Base-by-base conservation (phyloP, 2,888 invertebrate species). In the Lycocerus yunnanus region DNA sequence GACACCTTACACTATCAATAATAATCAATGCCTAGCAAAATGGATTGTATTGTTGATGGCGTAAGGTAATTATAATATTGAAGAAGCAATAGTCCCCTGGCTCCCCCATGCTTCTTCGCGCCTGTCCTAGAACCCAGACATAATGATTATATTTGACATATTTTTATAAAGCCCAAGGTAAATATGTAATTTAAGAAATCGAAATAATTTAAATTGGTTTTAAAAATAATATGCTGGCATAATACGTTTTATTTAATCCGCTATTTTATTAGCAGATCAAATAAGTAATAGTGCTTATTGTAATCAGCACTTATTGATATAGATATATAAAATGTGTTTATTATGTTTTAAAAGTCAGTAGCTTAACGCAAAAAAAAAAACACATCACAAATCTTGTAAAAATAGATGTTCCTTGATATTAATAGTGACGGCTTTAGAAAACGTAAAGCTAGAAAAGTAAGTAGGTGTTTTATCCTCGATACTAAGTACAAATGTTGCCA, bases 381-480 rank as follows among this genome's bases (percentile, higher is more conserved):
- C 13, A 20, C 61, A 63, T 18, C 61, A 63, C 61, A 63, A 63
- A 63, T 18, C 20, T 63, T 63, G 20, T 63, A 63, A 63, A 63
- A 63, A 18, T 63, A 63, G 61, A 63, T 15, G n/a, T 43, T 63
- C 16, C 20, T 18, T 18, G 61, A 18, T 63, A 63, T 63, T 63
- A 63, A 63, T 63, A 63, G 61, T 18, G 61, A n/a, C 13, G 61
- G 20, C 20, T 63, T n/a, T 11, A 63, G 20, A 63, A 63, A 63
- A 20, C 61, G 61, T 63, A 63, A 43, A 18, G 61, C 61, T 63
- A 16, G 20, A 63, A 63, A 63, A 18, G 20, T 63, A 63, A 63
- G 61, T 63, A 63, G 61, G 61, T 63, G 61, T 63, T 63, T 18
- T 63, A 63, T 63, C 20, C 20, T 63, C 61, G 61, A 63, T 63